Percentiles rank a stretch among this genome's conserved stretches.
phyloP scores from a whole-genome alignment of 2,113 vertebrate genomes.

The Syngnathus typhle region DNA sequence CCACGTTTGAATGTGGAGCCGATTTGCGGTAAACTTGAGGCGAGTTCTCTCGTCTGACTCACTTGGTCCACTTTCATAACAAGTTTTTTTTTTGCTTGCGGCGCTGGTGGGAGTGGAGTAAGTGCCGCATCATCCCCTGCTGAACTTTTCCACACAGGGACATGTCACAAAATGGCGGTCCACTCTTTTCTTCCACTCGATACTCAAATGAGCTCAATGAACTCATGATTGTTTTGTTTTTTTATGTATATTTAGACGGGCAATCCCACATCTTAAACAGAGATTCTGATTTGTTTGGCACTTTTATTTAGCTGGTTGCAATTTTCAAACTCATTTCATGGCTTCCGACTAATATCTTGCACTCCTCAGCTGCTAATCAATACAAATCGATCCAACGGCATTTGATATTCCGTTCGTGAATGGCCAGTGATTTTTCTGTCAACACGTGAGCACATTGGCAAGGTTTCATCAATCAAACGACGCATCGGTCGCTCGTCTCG shows the following conservation, averaged over 20 bases:
- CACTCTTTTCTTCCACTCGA: not conserved
- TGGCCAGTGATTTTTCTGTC: too few relatives aligned
- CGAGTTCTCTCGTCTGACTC: slow-evolving; percentile 8
- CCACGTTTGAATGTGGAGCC: slow-evolving; percentile 3
- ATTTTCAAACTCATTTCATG: too few relatives aligned
- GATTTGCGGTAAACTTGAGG: slow-evolving; percentile 2
- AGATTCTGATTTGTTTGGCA: too few relatives aligned
- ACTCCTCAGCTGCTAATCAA: too few relatives aligned
- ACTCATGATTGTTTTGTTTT: not conserved
- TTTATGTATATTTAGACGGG: not conserved
- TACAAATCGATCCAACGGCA: too few relatives aligned
- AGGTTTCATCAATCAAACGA: not conserved
- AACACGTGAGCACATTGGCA: too few relatives aligned
- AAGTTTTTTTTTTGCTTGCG: not conserved
- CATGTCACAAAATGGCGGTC: not conserved
- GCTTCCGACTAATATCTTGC: too few relatives aligned
- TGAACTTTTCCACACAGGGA: not conserved
- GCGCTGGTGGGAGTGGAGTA: slow-evolving; percentile 4
- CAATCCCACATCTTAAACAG: too few relatives aligned
- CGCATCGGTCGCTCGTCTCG: not conserved
- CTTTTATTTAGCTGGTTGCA: too few relatives aligned
- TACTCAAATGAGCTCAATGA: not conserved
- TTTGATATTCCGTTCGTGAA: too few relatives aligned
- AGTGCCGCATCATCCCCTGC: slow-evolving; percentile 3
- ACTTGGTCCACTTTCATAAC: slow-evolving; percentile 5